Conservation (phyloP, 2,797 vertebrate genomes). For the Molossus alvarezi region DNA sequence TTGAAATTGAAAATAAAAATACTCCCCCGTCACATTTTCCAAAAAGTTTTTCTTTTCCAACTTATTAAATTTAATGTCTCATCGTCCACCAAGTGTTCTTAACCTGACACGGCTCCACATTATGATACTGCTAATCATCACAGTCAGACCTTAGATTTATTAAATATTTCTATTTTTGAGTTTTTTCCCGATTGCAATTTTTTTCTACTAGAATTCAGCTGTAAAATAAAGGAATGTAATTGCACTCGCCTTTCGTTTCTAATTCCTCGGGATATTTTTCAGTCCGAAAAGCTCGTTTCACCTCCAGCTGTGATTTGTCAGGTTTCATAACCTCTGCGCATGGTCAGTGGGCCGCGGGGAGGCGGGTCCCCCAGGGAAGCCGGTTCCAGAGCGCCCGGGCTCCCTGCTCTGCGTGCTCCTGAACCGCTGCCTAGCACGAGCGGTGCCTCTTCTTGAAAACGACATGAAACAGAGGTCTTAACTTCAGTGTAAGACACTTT, state of each 20-base stretch:
- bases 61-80: neutral
- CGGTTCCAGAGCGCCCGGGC: neutral
- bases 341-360: neutral
- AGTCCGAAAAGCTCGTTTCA: neutral
- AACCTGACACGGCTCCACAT: neutral
- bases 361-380: neutral
- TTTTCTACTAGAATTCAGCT: neutral
- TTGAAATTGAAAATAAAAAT: conserved; percentile 9
- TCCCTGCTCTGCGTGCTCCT: neutral
- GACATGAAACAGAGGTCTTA: conserved; percentile 65
- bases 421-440: neutral
- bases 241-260: conserved; percentile 50
- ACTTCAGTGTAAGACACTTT: neutral
- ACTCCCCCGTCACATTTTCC: neutral
- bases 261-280: conserved; percentile 70
- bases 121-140: neutral
- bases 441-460: conserved; percentile 53
- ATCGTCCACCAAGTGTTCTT: neutral
- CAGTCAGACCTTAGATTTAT: neutral
- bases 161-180: neutral
- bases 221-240: conserved; percentile 32
- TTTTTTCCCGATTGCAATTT: neutral
- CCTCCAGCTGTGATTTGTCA: conserved; percentile 55
- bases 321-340: conserved; percentile 10
- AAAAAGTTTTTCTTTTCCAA: neutral